A percentile compares a stretch with the other conserved stretches of the same genome.
Evolutionary conservation across 2,888 invertebrate genomes (phyloP).

Genomic region (Arrhopalites spinosus): DNA sequence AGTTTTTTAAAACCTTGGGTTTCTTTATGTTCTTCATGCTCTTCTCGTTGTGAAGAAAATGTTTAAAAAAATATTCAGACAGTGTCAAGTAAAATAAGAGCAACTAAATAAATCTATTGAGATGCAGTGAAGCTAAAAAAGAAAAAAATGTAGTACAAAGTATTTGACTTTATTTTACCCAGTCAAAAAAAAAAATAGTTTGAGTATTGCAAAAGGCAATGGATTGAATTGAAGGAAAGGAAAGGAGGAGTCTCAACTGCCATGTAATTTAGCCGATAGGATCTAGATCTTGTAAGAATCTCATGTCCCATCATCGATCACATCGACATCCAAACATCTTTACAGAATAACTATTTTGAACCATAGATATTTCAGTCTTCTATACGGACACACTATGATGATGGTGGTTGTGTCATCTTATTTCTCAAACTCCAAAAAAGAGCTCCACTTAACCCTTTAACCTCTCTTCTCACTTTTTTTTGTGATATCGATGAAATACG

Average conservation of each 20-base stretch:
- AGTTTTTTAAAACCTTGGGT: not conserved
- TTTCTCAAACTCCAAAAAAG: constrained; percentile 11
- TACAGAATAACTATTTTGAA: not conserved
- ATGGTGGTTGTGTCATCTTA: constrained; percentile 10
- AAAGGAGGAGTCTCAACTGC: constrained; percentile 13
- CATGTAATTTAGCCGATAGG: constrained; percentile 28
- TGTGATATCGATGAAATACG: constrained; percentile 24
- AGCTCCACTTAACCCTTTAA: constrained; percentile 24
- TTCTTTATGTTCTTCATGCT: not conserved
- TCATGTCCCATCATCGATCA: constrained; percentile 27
- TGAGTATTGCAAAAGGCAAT: not conserved
- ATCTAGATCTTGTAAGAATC: not conserved
- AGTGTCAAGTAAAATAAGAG: constrained; percentile 24
- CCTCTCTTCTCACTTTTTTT: constrained; percentile 13
- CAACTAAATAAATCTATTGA: no score
- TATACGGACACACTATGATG: not conserved
- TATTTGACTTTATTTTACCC: constrained; percentile 8
- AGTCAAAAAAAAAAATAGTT: not conserved
- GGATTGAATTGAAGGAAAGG: not conserved
- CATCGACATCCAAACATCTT: constrained; percentile 1
- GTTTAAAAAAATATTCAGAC: not conserved
- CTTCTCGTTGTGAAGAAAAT: not conserved
- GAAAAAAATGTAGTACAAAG: not conserved
- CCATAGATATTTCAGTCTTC: not conserved
- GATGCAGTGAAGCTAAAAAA: not conserved